Conservation (phyloP, 2,113 vertebrate species). For the Eulemur macaco region DNA sequence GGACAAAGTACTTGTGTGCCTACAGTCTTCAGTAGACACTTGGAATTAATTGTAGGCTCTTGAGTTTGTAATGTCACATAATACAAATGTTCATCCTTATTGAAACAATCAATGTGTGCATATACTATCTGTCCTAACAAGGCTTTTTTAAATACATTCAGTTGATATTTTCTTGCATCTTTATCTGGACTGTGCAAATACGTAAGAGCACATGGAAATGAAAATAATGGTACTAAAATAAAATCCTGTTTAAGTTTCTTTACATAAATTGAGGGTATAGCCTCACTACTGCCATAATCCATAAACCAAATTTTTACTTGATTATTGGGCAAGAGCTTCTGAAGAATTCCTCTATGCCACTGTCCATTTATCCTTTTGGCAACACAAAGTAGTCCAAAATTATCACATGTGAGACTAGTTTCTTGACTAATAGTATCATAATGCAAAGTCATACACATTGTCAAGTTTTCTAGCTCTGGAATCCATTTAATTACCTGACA, state of each 20-base stretch:
- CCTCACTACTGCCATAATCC: constrained; percentile 92
- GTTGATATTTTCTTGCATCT: constrained; percentile 81
- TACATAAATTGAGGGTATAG: constrained; percentile 85
- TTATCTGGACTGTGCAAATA: constrained; percentile 80
- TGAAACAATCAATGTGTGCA: constrained; percentile 82
- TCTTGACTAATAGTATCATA: constrained; percentile 82
- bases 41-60: constrained; percentile 24
- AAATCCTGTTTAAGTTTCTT: constrained; percentile 88
- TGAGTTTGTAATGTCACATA: constrained; percentile 83
- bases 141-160: constrained; percentile 84
- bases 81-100: constrained; percentile 83
- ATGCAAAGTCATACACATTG: constrained; percentile 81
- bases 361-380: constrained; percentile 89
- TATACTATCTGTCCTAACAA: constrained; percentile 86
- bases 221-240: constrained; percentile 86
- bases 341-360: constrained; percentile 93
- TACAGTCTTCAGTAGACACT: constrained; percentile 29
- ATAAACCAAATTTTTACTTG: constrained; percentile 90
- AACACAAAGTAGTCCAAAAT: constrained; percentile 90
- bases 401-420: constrained; percentile 77
- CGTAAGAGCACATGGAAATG: constrained; percentile 90
- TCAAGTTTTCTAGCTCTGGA: constrained; percentile 86
- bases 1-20: background rate
- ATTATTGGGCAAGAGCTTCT: constrained; percentile 86
- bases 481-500: constrained; percentile 88